Conservation (phyloP, 1,140 invertebrate species). For the Hestina assimilis region DNA sequence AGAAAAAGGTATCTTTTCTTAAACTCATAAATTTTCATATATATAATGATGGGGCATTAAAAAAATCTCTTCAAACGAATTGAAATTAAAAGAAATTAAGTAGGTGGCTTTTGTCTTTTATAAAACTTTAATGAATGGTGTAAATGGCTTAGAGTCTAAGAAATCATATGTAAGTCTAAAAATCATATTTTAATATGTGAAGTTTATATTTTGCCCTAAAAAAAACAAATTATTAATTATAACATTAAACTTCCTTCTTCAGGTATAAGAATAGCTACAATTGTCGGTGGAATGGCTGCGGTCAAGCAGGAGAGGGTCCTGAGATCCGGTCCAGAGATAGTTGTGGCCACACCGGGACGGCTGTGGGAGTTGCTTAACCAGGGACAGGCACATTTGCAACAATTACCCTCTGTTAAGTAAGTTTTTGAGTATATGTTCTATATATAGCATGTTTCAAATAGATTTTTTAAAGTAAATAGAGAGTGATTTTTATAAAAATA, state of each 20-base stretch:
- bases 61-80: too few species aligned
- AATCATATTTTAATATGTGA: too few species aligned
- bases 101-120: too few species aligned
- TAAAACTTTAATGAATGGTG: background rate
- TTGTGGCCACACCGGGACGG: conserved; percentile 97
- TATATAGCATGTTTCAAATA: background rate
- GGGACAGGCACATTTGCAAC: conserved; percentile 86
- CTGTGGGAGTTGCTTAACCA: conserved; percentile 94
- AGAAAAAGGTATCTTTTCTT: too few species aligned
- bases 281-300: conserved; percentile 93
- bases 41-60: too few species aligned
- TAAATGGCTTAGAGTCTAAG: too few species aligned
- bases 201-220: too few species aligned
- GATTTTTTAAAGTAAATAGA: too few species aligned
- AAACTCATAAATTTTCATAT: too few species aligned
- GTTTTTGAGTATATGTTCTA: conserved; percentile 22
- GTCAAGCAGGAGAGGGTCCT: conserved; percentile 96
- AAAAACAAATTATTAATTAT: background rate
- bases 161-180: too few species aligned
- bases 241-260: background rate
- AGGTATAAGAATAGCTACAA: conserved; percentile 83
- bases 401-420: conserved; percentile 85
- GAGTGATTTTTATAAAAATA: too few species aligned
- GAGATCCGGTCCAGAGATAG: conserved; percentile 90
- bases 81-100: too few species aligned